phyloP scores from a whole-genome alignment of 2,888 invertebrate genomes.

The Stenurella melanura region DNA sequence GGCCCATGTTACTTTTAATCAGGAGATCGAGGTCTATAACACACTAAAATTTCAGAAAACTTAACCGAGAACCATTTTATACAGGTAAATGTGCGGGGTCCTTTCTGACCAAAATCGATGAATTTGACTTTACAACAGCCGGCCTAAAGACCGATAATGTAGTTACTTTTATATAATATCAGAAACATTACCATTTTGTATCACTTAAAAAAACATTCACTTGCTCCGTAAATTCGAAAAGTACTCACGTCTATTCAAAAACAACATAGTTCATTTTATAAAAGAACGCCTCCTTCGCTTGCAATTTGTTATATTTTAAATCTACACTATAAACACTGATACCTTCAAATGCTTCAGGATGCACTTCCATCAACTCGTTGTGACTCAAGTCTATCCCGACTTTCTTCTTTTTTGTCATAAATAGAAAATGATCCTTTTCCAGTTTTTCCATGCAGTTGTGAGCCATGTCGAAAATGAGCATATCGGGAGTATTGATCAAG shows the following conservation, averaged over 20 bases:
- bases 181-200: neutral
- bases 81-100: too few relatives aligned
- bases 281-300: neutral
- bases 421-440: constrained; percentile 32
- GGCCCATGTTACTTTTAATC: too few relatives aligned
- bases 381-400: constrained; percentile 36
- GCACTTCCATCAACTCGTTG: constrained; percentile 38
- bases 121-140: too few relatives aligned
- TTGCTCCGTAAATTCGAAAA: neutral
- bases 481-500: constrained; percentile 37
- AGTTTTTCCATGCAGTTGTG: constrained; percentile 33
- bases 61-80: too few relatives aligned
- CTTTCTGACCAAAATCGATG: too few relatives aligned
- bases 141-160: too few relatives aligned
- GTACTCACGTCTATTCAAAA: neutral
- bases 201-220: neutral
- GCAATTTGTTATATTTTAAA: constrained; percentile 38
- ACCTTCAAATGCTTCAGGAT: constrained; percentile 34
- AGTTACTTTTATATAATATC: too few relatives aligned
- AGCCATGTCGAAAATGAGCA: constrained; percentile 36
- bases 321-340: constrained; percentile 27
- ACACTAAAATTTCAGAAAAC: too few relatives aligned
- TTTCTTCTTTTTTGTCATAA: constrained; percentile 34
- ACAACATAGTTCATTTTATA: constrained; percentile 7
- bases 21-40: too few relatives aligned